These are phyloP conservation scores for Stomorhina lunata DNA, from an alignment of 2,888 invertebrate species.

Conservation along the genomic window DNA sequence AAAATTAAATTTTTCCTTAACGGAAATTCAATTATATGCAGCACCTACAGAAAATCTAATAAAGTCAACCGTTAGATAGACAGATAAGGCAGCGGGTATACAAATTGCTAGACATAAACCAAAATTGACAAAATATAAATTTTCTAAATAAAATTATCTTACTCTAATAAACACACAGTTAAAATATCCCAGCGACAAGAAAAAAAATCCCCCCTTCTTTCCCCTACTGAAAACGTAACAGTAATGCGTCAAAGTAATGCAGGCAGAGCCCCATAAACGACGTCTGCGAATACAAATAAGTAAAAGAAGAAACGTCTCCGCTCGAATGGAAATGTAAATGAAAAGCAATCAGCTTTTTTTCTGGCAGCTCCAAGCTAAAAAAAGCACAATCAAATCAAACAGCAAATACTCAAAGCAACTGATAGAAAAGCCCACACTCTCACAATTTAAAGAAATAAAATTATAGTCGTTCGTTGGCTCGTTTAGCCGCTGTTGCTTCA, in stretches of 20 bases:
- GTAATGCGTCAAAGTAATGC: not conserved
- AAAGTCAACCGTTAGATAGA: conserved; percentile 20
- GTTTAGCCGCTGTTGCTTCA: not conserved
- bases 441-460: conserved; percentile 52
- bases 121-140: not conserved
- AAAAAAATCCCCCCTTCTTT: conserved; percentile 12
- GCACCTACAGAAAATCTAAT: conserved; percentile 45
- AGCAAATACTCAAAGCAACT: conserved; percentile 33
- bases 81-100: not conserved
- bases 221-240: not conserved
- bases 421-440: conserved; percentile 32
- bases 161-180: not conserved
- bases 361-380: not conserved
- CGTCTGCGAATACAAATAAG: not conserved
- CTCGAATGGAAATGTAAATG: not conserved
- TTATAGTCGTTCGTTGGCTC: conserved; percentile 19
- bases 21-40: conserved; percentile 49
- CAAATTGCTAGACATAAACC: not conserved
- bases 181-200: not conserved
- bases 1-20: conserved; percentile 24
- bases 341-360: not conserved
- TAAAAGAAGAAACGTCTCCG: not conserved
- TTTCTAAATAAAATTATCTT: not conserved
- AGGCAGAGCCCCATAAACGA: not conserved
- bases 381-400: conserved; percentile 34